Evolutionary conservation across 2,113 vertebrate species (phyloP), one percentile per base, ranked within the genome.

Genomic region (Bufo bufo): DNA sequence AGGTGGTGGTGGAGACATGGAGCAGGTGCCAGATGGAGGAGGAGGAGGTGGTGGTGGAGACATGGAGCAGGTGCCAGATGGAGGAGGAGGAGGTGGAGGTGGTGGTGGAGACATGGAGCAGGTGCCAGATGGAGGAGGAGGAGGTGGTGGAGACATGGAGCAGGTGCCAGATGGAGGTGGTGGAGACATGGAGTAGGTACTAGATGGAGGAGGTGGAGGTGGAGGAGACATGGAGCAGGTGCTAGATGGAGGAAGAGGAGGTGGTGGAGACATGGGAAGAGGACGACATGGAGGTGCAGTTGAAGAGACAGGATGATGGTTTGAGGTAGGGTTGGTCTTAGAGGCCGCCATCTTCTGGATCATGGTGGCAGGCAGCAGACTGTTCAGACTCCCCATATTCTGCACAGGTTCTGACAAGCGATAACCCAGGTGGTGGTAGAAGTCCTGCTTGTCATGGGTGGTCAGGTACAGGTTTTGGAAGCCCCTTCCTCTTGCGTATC

Each of bases 381-480:
- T 45, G 0, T 81, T 72, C 23, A 88, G 84, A 66, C 43, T 77
- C 54, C 95, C 95, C 4, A 96, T 90, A 1, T 90, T 97, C 92
- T 98, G 97, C 87, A 99, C 97, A 0, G 98, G 98, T 6, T 93
- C 89, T 0, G 96, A 95, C 69, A 95, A 92, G n/a, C 84, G 88
- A 0, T 96, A 99, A 75, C 97, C 98, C 49, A 99, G 91, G 90
- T 97, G 98, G 65, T 94, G 92, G 1, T 99, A 99, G 92, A 99
- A 99, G 80, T 95, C 91, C 91, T 98, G 95, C 91, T 99, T 97
- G 85, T 99, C 97, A 0, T 97, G 98, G 1, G 98, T 99, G 87
- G 96, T 98, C 83, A 99, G 96, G 89, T 92, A 96, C 61, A 99
- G 93, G 33, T 93, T 93, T 58, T 3, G 54, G 86, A 96, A 98